phyloP scores from a whole-genome alignment of 2,113 vertebrate genomes.

The Heloderma charlesbogerti region DNA sequence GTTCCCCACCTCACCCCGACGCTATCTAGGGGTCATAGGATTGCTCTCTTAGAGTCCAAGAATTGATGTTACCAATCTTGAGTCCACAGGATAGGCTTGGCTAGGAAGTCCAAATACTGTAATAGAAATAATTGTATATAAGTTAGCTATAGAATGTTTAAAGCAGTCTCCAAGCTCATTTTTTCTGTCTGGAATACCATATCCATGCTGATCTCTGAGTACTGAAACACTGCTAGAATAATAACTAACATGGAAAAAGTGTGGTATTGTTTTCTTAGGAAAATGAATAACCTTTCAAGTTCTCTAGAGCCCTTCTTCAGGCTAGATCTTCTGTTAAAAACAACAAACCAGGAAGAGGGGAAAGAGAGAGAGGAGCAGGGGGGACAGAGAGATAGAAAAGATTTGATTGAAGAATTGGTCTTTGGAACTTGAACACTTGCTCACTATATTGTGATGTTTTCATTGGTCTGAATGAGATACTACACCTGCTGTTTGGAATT shows the following conservation, averaged over 20 bases:
- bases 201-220: background rate
- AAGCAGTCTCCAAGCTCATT: background rate
- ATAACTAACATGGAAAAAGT: background rate
- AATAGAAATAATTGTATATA: background rate
- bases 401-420: background rate
- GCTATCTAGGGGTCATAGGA: too few species aligned
- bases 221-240: background rate
- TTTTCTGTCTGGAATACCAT: background rate
- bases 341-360: background rate
- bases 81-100: background rate
- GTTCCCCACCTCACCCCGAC: too few species aligned
- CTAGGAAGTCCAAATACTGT: background rate
- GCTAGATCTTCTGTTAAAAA: background rate
- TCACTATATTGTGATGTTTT: background rate
- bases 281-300: background rate
- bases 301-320: background rate
- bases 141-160: background rate
- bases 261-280: background rate
- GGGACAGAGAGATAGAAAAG: background rate
- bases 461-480: background rate
- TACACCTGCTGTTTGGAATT: background rate
- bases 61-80: background rate
- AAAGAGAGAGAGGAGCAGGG: too few species aligned
- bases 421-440: background rate
- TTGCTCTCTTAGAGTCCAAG: background rate